Evolutionary conservation across 2,888 invertebrate genomes (phyloP), one percentile per base, ranked within the genome.

Genomic region (Orchestes rusci): DNA sequence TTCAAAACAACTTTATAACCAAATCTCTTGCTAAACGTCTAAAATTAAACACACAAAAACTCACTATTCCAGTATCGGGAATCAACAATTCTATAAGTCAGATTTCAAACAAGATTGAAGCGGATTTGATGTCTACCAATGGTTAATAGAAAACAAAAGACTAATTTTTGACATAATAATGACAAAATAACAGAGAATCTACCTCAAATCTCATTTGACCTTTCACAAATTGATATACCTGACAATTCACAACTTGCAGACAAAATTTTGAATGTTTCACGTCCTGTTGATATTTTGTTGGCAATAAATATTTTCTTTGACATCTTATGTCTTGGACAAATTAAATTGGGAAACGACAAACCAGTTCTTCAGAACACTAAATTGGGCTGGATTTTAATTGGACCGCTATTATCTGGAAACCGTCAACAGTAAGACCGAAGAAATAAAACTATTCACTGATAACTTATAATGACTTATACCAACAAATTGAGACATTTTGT

Each of bases 331-430:
- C 7, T 23, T 5, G 23, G 30, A 4, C 45, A 48, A 39, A 43
- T 46, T 10, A 8, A 23, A 12, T 16, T 46, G 16, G 48, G 48
- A 2, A 16, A 20, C 12, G 30, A 45, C 15, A n/a, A 15, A 16
- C 49, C 52, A 1, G 16, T 47, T 15, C 36, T 45, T 8, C 47
- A 47, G 41, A 45, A 50, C 20, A 42, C 52, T 1, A 43, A 43
- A 35, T 31, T 50, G 7, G 45, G 47, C 10, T 47, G 48, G 51
- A 23, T 51, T 13, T 19, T 43, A 20, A 33, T 45, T 7, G 51
- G 50, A 1, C 35, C 38, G 19, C 12, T 35, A 23, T 23, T 23
- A 7, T 23, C 10, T 23, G n/a, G n/a, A n/a, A n/a, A n/a, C n/a
- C n/a, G n/a, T n/a, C n/a, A n/a, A n/a, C n/a, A n/a, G n/a, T n/a